These are phyloP conservation scores for Nephrotoma guestfalica DNA, from an alignment of 2,888 invertebrate genomes.

Conservation along the genomic window DNA sequence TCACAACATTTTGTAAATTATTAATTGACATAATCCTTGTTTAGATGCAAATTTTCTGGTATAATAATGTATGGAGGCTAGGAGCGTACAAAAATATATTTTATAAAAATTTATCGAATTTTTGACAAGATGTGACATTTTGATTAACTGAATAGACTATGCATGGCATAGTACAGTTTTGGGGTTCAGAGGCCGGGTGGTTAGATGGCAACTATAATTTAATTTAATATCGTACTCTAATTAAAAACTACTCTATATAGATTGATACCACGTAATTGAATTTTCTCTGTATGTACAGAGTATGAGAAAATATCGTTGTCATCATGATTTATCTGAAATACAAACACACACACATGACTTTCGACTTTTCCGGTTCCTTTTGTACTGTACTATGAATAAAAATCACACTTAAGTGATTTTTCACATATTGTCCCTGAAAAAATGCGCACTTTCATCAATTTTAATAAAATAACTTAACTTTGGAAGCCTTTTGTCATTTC, in stretches of 20 bases:
- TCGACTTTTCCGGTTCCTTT: neutral
- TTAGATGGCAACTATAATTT: neutral
- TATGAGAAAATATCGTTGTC: neutral
- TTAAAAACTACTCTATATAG: neutral
- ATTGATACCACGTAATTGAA: neutral
- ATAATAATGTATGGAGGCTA: neutral
- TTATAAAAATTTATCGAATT: neutral
- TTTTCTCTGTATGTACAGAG: neutral
- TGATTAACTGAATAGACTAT: neutral
- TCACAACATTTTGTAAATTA: neutral
- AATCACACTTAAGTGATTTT: neutral
- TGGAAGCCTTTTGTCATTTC: neutral
- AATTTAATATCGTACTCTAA: neutral
- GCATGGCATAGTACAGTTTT: neutral
- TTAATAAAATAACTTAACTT: neutral
- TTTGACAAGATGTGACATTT: neutral
- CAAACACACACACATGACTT: neutral
- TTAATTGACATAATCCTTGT: neutral
- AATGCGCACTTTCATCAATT: neutral
- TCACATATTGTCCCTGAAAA: neutral
- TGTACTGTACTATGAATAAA: neutral
- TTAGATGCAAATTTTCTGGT: neutral
- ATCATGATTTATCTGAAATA: neutral
- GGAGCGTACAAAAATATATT: neutral
- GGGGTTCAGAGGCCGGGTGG: neutral